Evolutionary conservation across 1,140 invertebrate genomes (phyloP).

Genomic region (Cyclina sinensis): DNA sequence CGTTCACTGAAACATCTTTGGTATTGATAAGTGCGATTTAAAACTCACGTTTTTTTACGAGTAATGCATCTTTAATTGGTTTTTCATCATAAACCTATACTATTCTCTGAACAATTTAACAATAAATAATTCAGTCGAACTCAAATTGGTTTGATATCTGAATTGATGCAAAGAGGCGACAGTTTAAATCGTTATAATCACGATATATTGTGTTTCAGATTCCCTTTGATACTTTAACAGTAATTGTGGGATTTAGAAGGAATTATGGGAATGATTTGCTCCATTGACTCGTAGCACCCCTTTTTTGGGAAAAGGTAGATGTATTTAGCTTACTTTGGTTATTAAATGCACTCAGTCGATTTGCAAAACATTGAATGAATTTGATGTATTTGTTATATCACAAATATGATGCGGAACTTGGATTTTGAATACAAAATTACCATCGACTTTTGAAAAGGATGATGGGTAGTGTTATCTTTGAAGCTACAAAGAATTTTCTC

Average conservation of each 20-base stretch:
- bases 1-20: background rate
- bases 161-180: background rate
- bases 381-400: background rate
- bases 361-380: conserved; percentile 20
- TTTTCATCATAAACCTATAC: background rate
- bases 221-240: conserved; percentile 16
- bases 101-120: background rate
- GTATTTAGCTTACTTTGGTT: background rate
- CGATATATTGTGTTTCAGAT: conserved; percentile 28
- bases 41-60: background rate
- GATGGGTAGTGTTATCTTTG: background rate
- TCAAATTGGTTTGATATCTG: background rate
- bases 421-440: background rate
- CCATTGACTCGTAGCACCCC: background rate
- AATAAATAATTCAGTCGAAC: conserved; percentile 5
- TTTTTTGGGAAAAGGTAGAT: background rate
- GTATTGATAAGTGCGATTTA: background rate
- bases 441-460: background rate
- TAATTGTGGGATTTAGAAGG: conserved; percentile 12
- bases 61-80: background rate
- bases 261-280: conserved; percentile 31
- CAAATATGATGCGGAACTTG: background rate
- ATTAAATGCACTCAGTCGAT: background rate
- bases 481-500: background rate
- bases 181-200: conserved; percentile 9